A percentile compares a stretch with the other conserved stretches of the same genome.
These are phyloP conservation scores for Ptiloglossa arizonensis DNA, from an alignment of 1,140 invertebrate species.

Conservation along the genomic window DNA sequence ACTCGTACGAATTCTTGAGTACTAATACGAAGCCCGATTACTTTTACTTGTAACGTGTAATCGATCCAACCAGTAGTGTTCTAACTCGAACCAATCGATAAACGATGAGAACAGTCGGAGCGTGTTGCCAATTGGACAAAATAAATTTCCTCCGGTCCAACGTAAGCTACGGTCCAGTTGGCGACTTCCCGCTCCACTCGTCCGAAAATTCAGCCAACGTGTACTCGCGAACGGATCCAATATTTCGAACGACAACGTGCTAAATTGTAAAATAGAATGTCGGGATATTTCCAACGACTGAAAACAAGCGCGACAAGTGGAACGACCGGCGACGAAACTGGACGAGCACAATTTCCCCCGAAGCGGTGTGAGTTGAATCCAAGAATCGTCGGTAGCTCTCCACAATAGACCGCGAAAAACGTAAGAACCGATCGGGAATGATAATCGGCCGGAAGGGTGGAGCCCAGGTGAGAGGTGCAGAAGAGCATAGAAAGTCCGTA, in stretches of 20 bases:
- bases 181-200: too few species aligned
- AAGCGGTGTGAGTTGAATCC: background rate
- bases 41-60: too few species aligned
- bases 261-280: background rate
- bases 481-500: constrained; percentile 57
- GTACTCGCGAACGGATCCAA: background rate
- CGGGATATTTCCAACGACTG: background rate
- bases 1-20: too few species aligned
- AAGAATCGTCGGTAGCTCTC: background rate
- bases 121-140: background rate
- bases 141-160: too few species aligned
- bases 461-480: constrained; percentile 43
- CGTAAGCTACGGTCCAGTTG: too few species aligned
- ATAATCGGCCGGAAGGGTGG: constrained; percentile 40
- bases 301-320: background rate
- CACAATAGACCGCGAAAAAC: background rate
- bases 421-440: constrained; percentile 25
- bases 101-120: too few species aligned
- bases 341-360: background rate
- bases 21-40: too few species aligned
- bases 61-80: too few species aligned
- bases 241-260: too few species aligned
- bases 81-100: too few species aligned
- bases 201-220: background rate
- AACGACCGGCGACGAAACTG: background rate